Evolutionary conservation across 1,140 invertebrate genomes (phyloP), one percentile per base, ranked within the genome.

Genomic region (Orius insidiosus): DNA sequence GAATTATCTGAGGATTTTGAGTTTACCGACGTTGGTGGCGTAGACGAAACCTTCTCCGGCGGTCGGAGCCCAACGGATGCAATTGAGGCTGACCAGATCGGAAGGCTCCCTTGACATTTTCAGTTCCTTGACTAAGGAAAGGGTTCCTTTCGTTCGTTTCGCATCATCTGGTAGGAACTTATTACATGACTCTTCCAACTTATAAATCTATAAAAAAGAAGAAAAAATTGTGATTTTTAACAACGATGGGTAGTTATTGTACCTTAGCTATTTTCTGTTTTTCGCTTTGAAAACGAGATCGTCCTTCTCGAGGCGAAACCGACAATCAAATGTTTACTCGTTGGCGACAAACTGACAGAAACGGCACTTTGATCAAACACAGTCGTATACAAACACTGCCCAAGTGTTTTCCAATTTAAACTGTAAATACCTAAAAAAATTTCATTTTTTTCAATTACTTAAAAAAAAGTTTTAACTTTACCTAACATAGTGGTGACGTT

Each of bases 1-100:
- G n/a, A n/a, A n/a, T 24, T 24, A 24, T 24, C 24, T 3, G 3
- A 24, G 24, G 24, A 24, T 24, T 24, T 24, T 24, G 24, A 89
- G 67, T 56, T 83, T 76, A 41, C 85, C 85, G 35, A 75, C 78
- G 56, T 84, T 87, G 34, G 85, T 87, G 2, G 81, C 84, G 62
- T 85, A 88, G 24, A 86, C 78, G 41, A 88, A 68, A 1, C 84
- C 85, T 59, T 85, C 78, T 0, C 85, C 85, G 9, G 82, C 70
- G 18, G 74, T 70, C 0, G 84, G 84, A 11, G 81, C 69, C 84
- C 84, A 89, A 42, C 80, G 67, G 24, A 86, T 80, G 53, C 82
- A 86, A 66, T 88, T 89, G 7, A 88, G 65, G 59, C 77, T 84
- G 3, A 11, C n/a, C 44, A 71, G 75, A 43, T 65, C 72, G 15